These are phyloP conservation scores for Ia io DNA, from an alignment of 2,113 vertebrate genomes.

Conservation along the genomic window DNA sequence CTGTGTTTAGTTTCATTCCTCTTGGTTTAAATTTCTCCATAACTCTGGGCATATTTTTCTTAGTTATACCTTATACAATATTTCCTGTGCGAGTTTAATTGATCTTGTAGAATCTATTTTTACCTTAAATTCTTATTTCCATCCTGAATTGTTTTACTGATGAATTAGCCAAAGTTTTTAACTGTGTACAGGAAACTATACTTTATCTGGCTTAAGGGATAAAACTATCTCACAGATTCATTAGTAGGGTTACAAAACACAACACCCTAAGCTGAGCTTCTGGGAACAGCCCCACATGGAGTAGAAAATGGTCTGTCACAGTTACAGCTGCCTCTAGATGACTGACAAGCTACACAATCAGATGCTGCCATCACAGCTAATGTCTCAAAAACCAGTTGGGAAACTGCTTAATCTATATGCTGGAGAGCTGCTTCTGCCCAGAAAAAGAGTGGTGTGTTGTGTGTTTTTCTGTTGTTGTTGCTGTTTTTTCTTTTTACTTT, in stretches of 20 bases:
- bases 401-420: neutral
- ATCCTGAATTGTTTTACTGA: neutral
- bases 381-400: neutral
- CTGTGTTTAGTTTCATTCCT: neutral
- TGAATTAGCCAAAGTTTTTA: neutral
- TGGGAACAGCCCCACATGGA: neutral
- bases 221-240: neutral
- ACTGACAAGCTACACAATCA: neutral
- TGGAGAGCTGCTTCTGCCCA: neutral
- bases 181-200: neutral
- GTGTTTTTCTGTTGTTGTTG: no score
- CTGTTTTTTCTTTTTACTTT: neutral
- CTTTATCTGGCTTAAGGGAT: neutral
- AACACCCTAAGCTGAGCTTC: neutral
- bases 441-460: no score
- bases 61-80: neutral
- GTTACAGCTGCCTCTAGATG: neutral
- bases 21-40: neutral
- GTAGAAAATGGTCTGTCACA: neutral
- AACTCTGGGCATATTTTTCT: neutral
- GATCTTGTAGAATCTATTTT: neutral
- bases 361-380: rapidly evolving
- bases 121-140: neutral
- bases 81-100: neutral
- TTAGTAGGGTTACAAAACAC: neutral